phyloP scores from a whole-genome alignment of 2,797 vertebrate genomes.

The Girardinus metallicus region DNA sequence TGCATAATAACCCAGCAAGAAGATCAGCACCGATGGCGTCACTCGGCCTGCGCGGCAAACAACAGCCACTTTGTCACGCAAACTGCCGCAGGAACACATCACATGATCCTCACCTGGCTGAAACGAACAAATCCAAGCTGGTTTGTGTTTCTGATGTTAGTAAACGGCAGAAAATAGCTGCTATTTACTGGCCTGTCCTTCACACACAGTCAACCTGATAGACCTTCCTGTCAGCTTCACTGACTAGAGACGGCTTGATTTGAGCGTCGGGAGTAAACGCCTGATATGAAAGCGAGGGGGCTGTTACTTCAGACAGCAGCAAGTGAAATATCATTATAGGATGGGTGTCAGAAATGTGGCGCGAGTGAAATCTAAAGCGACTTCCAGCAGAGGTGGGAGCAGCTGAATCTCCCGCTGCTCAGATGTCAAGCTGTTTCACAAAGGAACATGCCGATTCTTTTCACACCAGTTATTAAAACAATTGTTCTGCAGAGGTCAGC shows the following conservation, averaged over 20 bases:
- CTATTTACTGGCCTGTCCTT: not conserved
- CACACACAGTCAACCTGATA: slow-evolving; percentile 9
- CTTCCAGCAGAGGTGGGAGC: slow-evolving; percentile 16
- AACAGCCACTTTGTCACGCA: slow-evolving; percentile 30
- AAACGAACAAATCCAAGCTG: slow-evolving; percentile 22
- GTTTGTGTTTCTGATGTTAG: not conserved
- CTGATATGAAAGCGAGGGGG: slow-evolving; percentile 6
- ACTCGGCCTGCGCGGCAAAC: slow-evolving; percentile 40
- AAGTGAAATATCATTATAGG: slow-evolving; percentile 19
- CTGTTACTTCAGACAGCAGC: slow-evolving; percentile 27
- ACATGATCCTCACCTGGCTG: slow-evolving; percentile 35
- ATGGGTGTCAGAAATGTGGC: slow-evolving; percentile 28
- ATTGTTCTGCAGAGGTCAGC: not conserved
- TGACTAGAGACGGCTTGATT: slow-evolving; percentile 19
- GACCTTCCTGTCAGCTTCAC: slow-evolving; percentile 8
- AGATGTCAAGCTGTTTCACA: slow-evolving; percentile 32
- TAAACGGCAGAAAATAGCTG: not conserved
- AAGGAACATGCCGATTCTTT: not conserved
- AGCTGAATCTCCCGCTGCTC: slow-evolving; percentile 32
- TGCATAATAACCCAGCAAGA: slow-evolving; percentile 50
- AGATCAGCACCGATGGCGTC: slow-evolving; percentile 59
- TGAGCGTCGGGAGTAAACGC: slow-evolving; percentile 15
- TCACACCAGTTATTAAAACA: not conserved
- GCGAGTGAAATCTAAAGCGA: slow-evolving; percentile 32
- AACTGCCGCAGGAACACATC: slow-evolving; percentile 21